Evolutionary conservation across 2,113 vertebrate species (phyloP), one percentile per base, ranked within the genome.

Genomic region (Hydrolagus affinis): DNA sequence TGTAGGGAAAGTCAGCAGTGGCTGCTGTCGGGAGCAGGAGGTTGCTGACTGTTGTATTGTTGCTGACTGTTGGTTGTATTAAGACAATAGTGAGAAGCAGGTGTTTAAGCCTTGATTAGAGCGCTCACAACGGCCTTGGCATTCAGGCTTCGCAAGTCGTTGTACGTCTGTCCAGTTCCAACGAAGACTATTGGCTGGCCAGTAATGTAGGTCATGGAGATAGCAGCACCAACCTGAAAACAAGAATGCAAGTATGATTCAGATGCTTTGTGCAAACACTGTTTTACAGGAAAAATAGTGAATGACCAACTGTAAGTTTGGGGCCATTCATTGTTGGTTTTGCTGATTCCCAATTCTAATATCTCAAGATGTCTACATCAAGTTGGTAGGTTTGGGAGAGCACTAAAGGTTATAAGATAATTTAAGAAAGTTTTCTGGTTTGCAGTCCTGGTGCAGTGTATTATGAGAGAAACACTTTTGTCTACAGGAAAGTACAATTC

Each of bases 161-260:
- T 96, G 95, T 99, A 99, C 57, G 97, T 99, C 89, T 99, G 98
- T 88, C 97, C 98, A 0, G 97, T 99, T 86, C 97, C 97, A 86
- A 99, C 97, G 28, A 99, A 99, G 88, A 99, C 96, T 0, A 99
- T 99, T 68, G 98, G 98, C 91, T 99, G 98, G 89, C 96, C 97
- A 0, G 98, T 99, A 93, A 97, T 99, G 93, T 99, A 99, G 0
- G 98, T 98, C 98, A 99, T 99, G 86, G 98, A 99, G 89, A 99
- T 98, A 87, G 98, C 98, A 2, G 98, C 98, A 0, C 98, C 98
- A 0, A 99, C 97, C 98, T 99, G 90, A 11, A 86, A 75, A 64
- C 1, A 78, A 70, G 0, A 72, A 44, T 83, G 23, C 19, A 30
- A 80, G 32, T 11, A 9, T 44, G 2, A 44, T 6, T 44, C 2